These are phyloP conservation scores for Leptopilina boulardi DNA, from an alignment of 1,140 invertebrate genomes.

Conservation along the genomic window DNA sequence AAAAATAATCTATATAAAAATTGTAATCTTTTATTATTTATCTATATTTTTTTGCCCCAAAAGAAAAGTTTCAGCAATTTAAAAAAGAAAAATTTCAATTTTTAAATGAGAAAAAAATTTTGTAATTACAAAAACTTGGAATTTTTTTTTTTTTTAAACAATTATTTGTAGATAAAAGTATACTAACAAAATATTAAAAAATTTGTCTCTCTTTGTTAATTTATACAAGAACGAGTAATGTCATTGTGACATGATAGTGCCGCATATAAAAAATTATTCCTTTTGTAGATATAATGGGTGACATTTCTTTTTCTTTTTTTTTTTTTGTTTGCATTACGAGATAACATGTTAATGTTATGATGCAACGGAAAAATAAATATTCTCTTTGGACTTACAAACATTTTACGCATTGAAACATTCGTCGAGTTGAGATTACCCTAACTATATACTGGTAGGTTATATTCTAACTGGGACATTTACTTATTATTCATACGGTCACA, in stretches of 20 bases:
- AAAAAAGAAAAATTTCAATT: background rate
- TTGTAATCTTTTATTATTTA: background rate
- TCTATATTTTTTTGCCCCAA: background rate
- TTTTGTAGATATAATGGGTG: background rate
- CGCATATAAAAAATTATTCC: constrained; percentile 1
- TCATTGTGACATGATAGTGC: background rate
- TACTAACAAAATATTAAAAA: no score
- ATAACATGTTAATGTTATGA: background rate
- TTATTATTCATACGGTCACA: constrained; percentile 15
- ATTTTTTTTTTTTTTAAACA: no score
- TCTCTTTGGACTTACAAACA: background rate
- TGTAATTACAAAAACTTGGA: no score
- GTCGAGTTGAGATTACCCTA: background rate
- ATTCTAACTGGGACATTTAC: constrained; percentile 11
- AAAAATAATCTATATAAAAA: background rate
- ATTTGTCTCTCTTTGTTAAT: no score
- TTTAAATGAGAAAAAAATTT: no score
- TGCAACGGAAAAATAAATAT: background rate
- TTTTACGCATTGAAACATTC: background rate
- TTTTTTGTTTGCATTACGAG: no score
- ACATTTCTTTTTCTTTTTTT: no score
- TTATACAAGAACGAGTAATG: no score
- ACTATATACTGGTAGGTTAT: no score
- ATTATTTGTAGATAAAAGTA: no score
- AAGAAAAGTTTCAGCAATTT: background rate